These are phyloP conservation scores for Lates japonicus DNA, from an alignment of 2,797 vertebrate species.

Conservation along the genomic window DNA sequence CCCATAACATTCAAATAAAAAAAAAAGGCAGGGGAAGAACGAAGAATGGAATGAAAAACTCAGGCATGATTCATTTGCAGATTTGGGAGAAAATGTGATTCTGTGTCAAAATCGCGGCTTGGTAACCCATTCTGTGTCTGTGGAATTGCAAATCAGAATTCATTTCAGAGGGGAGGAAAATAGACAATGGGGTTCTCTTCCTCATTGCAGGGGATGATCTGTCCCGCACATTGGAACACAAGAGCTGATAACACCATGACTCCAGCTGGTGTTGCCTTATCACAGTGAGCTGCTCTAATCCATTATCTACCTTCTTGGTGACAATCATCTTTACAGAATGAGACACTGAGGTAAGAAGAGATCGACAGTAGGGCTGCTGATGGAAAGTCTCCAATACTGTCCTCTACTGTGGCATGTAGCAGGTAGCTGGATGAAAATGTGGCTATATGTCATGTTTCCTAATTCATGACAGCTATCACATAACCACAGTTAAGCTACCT, in stretches of 20 bases:
- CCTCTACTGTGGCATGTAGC: conserved; percentile 3
- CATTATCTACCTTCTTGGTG: conserved; percentile 62
- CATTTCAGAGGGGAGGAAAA: conserved; percentile 22
- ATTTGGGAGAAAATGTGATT: conserved; percentile 49
- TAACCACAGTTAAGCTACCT: not conserved
- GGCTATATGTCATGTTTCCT: conserved; percentile 5
- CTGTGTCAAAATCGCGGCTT: conserved; percentile 54
- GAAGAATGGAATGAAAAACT: conserved; percentile 23
- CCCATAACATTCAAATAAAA: conserved; percentile 31
- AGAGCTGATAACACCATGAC: conserved; percentile 66
- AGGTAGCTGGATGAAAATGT: conserved; percentile 1
- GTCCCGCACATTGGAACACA: conserved; percentile 48
- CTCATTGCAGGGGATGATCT: conserved; percentile 59
- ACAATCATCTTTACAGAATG: conserved; percentile 50
- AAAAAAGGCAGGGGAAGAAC: conserved; percentile 8
- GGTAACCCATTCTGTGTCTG: conserved; percentile 53
- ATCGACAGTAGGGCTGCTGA: conserved; percentile 25
- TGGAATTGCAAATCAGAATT: conserved; percentile 61
- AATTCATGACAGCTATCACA: conserved; percentile 4
- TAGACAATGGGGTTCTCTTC: conserved; percentile 59
- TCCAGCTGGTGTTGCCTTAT: conserved; percentile 64
- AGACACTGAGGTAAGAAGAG: conserved; percentile 18
- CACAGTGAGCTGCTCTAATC: conserved; percentile 52
- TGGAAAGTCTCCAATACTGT: conserved; percentile 24
- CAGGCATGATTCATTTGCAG: conserved; percentile 33